Percentiles rank a stretch among this genome's conserved stretches.
Conservation (phyloP, 1,140 invertebrate genomes). For the Oncopodura yosiiana region DNA sequence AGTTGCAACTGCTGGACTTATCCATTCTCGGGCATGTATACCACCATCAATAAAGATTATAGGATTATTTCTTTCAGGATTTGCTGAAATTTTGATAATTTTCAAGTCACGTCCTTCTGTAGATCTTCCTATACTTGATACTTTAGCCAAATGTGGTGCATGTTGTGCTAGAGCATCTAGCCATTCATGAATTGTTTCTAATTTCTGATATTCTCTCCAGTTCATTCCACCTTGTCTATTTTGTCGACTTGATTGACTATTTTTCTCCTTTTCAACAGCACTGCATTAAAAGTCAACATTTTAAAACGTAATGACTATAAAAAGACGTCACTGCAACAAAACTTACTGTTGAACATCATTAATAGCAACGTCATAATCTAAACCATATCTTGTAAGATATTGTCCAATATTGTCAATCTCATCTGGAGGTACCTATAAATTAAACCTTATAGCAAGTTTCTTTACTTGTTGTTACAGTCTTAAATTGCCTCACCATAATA, state of each 20-base stretch:
- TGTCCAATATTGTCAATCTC: slow-evolving; percentile 10
- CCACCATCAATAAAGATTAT: slow-evolving; percentile 52
- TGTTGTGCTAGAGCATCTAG: slow-evolving; percentile 23
- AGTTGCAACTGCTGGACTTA: slow-evolving; percentile 65
- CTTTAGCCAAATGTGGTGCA: slow-evolving; percentile 18
- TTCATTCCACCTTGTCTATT: slow-evolving; percentile 25
- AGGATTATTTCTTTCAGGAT: slow-evolving; percentile 26
- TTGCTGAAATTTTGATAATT: slow-evolving; percentile 50
- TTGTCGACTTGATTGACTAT: neutral
- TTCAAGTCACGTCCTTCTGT: slow-evolving; percentile 62
- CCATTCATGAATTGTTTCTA: slow-evolving; percentile 30
- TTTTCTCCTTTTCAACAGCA: slow-evolving; percentile 19
- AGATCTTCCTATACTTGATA: slow-evolving; percentile 50
- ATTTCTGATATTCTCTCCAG: slow-evolving; percentile 31
- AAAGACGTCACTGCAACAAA: neutral
- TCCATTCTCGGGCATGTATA: slow-evolving; percentile 61
- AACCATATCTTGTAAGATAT: slow-evolving; percentile 16
- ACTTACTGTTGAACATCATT: slow-evolving; percentile 26
- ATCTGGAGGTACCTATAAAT: slow-evolving; percentile 15
- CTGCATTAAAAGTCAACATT: slow-evolving; percentile 4
- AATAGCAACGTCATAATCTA: slow-evolving; percentile 25
- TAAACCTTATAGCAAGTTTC: neutral
- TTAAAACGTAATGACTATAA: neutral
- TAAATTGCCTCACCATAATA: slow-evolving; percentile 20
- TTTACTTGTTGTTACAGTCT: no score